phyloP scores from a whole-genome alignment of 2,888 invertebrate genomes.

The Agrotis ipsilon region DNA sequence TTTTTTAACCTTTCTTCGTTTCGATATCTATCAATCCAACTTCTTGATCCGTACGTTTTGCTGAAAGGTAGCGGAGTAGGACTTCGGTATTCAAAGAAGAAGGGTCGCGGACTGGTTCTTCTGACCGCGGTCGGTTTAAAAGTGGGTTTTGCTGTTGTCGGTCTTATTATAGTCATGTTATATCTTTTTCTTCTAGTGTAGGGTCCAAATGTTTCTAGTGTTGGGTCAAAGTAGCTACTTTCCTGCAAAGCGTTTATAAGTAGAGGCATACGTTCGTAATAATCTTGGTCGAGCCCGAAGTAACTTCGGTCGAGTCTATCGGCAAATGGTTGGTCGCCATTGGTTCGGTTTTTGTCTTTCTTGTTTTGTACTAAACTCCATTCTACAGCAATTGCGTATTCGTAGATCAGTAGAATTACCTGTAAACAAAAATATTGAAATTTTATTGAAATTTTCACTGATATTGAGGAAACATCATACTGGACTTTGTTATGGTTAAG shows the following conservation, averaged over 20 bases:
- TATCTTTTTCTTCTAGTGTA: slow-evolving; percentile 61
- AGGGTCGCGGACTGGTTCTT: slow-evolving; percentile 89
- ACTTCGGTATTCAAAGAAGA: slow-evolving; percentile 84
- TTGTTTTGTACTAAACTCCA: slow-evolving; percentile 84
- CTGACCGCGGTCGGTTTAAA: slow-evolving; percentile 71
- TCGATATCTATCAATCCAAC: slow-evolving; percentile 85
- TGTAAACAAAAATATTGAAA: slow-evolving; percentile 64
- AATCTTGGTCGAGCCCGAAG: slow-evolving; percentile 87
- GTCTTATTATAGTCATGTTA: slow-evolving; percentile 59
- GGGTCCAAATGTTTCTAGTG: slow-evolving; percentile 71
- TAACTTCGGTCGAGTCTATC: slow-evolving; percentile 84
- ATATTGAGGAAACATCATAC: neutral
- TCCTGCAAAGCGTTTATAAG: slow-evolving; percentile 88
- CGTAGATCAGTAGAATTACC: slow-evolving; percentile 90
- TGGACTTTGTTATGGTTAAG: neutral
- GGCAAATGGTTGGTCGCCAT: slow-evolving; percentile 79
- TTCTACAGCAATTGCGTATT: slow-evolving; percentile 88
- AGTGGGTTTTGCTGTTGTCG: slow-evolving; percentile 62
- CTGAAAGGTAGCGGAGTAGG: slow-evolving; percentile 85
- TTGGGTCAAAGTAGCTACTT: slow-evolving; percentile 79
- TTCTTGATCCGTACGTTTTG: slow-evolving; percentile 81
- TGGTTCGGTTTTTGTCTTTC: slow-evolving; percentile 65
- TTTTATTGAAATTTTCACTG: neutral
- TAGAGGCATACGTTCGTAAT: slow-evolving; percentile 87
- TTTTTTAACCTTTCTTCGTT: slow-evolving; percentile 87